Base-by-base conservation (phyloP, 1,140 invertebrate genomes). In the Potamilus streckersoni region DNA sequence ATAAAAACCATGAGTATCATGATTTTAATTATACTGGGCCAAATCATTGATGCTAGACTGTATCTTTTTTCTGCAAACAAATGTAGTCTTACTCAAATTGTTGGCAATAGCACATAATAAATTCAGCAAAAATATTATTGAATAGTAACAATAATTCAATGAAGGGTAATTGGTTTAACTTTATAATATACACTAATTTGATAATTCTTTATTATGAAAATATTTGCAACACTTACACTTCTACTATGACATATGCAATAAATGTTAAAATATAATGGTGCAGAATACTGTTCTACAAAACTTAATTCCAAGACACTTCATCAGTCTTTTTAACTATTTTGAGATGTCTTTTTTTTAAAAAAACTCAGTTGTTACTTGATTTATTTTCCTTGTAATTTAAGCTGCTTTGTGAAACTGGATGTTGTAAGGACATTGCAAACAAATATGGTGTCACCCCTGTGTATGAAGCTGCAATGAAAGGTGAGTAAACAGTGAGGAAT, bases 381-480 rank as follows among this genome's bases (percentile, higher is more conserved):
- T 57, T 68, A 27, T 76, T 5, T 71, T 27, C 70, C 16, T 57
- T 63, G 74, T 17, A 15, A 64, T 72, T 82, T 71, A 74, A 86
- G 84, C 67, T 80, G 65, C 69, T 86, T n/a, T 80, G 79, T 77
- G 74, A 83, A 58, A 80, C 83, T 56, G 82, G 81, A 15, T 84
- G 84, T 73, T 65, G 81, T 38, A 83, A 74, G 67, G 71, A 84
- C 73, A 62, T 83, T 60, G 31, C 70, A 12, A 84, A 82, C 49
- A 84, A 83, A 67, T 84, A 84, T 79, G 82, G 82, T 63, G 82
- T 86, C 60, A 84, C 83, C 31, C 80, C 83, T 14, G 67, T 86
- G 27, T 82, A 83, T 77, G 84, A 86, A 68, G 82, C 84, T 19
- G 67, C 76, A 19, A 63, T 82, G n/a, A 84, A 82, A 80, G 83